A percentile compares a stretch with the other conserved stretches of the same genome.
Evolutionary conservation across 2,113 vertebrate species (phyloP).

Genomic region (Thunnus thynnus): DNA sequence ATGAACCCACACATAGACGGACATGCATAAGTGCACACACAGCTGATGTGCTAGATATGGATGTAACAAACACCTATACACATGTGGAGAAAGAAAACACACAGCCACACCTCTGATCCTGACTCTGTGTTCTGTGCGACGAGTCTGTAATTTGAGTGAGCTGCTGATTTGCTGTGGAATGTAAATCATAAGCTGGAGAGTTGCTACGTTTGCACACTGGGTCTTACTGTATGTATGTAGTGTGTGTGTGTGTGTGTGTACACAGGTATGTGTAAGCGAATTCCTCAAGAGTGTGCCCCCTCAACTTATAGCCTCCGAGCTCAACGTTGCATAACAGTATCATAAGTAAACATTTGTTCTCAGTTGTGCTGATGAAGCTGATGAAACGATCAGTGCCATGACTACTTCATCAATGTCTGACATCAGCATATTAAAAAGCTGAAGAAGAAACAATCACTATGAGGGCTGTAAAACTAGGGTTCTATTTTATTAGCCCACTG

Average conservation of each 20-base stretch:
- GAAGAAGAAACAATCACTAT: background rate
- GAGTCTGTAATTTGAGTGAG: slow-evolving; percentile 53
- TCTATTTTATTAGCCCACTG: slow-evolving; percentile 20
- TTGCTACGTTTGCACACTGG: slow-evolving; percentile 29
- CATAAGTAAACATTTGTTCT: slow-evolving; percentile 31
- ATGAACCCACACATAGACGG: background rate
- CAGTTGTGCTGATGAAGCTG: slow-evolving; percentile 7
- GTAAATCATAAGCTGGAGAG: slow-evolving; percentile 60
- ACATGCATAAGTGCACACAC: background rate
- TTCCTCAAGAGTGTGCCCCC: slow-evolving; percentile 44
- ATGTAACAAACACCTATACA: background rate
- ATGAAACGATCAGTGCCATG: slow-evolving; percentile 22
- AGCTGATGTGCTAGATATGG: background rate
- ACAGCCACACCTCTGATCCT: slow-evolving; percentile 17
- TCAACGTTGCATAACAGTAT: slow-evolving; percentile 46
- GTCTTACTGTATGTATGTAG: slow-evolving; percentile 30
- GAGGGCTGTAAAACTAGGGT: slow-evolving; percentile 22
- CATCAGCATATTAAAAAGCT: slow-evolving; percentile 13
- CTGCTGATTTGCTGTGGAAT: slow-evolving; percentile 64
- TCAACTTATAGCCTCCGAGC: slow-evolving; percentile 8
- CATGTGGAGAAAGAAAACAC: slow-evolving; percentile 6
- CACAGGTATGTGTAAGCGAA: slow-evolving; percentile 47
- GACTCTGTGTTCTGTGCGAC: slow-evolving; percentile 2
- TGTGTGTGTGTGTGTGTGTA: slow-evolving; percentile 3
- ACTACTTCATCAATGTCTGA: slow-evolving; percentile 38